Percentiles rank a stretch among this genome's conserved stretches.
Conservation (phyloP, 2,113 vertebrate genomes). For the Boulengeromyrus knoepffleri region DNA sequence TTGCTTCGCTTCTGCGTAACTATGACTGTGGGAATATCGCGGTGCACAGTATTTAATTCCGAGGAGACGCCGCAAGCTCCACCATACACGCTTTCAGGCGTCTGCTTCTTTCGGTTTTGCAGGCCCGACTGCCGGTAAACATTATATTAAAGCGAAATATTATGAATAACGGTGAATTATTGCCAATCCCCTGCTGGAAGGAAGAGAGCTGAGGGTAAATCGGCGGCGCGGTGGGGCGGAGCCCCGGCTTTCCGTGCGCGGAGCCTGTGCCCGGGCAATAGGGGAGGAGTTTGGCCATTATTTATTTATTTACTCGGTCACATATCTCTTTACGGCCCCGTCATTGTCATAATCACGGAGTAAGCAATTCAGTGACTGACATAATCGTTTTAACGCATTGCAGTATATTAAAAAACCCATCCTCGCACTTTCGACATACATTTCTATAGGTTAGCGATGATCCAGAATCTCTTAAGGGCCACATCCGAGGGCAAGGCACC, state of each 20-base stretch:
- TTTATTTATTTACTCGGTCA: slow-evolving; percentile 8
- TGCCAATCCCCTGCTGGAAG: neutral
- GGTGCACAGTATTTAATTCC: neutral
- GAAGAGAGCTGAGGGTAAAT: neutral
- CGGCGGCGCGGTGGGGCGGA: neutral
- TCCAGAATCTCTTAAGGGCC: neutral
- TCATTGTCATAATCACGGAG: neutral
- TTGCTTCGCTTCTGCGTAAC: neutral
- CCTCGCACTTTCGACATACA: neutral
- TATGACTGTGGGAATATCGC: neutral
- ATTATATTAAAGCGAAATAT: neutral
- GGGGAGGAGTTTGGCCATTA: slow-evolving; percentile 1
- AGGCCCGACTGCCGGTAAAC: neutral
- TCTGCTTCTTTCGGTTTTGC: neutral
- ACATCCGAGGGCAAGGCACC: neutral
- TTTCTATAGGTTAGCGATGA: neutral
- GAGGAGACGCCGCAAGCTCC: neutral
- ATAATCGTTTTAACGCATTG: neutral
- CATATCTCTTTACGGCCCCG: neutral
- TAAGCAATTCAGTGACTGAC: neutral
- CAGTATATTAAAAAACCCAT: neutral
- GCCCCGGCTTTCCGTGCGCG: neutral
- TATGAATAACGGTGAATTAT: neutral
- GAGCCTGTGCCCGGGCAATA: neutral
- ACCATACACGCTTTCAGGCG: neutral